Evolutionary conservation across 2,888 invertebrate species (phyloP), one percentile per base, ranked within the genome.

Genomic region (Brassicogethes aeneus): DNA sequence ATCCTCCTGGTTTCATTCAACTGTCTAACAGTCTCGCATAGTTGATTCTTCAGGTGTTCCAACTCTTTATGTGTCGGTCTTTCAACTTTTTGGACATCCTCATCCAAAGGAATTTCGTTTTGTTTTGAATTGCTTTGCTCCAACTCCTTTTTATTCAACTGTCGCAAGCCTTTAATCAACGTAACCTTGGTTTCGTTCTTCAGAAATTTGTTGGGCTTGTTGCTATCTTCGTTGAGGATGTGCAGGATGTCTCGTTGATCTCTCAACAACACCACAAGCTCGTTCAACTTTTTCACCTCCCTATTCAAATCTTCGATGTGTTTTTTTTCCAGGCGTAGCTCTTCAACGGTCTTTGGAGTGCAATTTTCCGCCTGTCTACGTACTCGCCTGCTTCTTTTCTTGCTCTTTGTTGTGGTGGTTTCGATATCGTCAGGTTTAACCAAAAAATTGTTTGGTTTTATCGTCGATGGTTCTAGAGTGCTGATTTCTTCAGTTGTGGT

Each of bases 241-340:
- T 54, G 53, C 13, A 65, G 42, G 15, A 61, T 46, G 16, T 55
- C 46, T 42, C 65, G 61, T 45, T 66, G 65, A 34, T 65, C 62
- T 41, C 52, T 56, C 10, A 66, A 42, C 14, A 64, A 45, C 23
- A 55, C 46, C 13, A 65, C 56, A 3, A 66, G 42, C 15, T 60
- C 54, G 37, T 60, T 52, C 2, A 67, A 38, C 49, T 65, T 63
- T 16, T 48, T 47, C 3, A 67, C 49, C 54, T 67, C 65, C 13
- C 50, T 42, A 47, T 54, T 58, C 29, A 64, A 46, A 7, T 57
- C 53, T 17, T 51, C 47, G 14, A 61, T 51, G 34, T 57, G 53
- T 32, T 50, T 36, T 2, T 40, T 36, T 42, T 54, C 53, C 12
- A 44, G 2, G 8, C 23, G 30, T 5, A 44, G 42, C 42, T 52